Conservation (phyloP, 35 echinoderm and acorn worm genomes). For the Strongylocentrotus purpuratus region DNA sequence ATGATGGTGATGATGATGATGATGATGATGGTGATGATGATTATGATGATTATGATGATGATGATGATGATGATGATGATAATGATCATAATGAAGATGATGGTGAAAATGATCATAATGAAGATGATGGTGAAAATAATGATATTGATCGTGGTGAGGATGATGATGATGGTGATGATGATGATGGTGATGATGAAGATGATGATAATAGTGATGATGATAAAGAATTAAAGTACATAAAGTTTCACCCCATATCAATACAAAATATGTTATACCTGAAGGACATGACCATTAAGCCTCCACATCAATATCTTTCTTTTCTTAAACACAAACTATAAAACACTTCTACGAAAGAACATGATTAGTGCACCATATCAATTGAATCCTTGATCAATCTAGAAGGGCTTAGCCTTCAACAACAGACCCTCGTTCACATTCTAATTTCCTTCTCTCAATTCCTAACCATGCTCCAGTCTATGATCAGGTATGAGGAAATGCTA, state of each 20-base stretch:
- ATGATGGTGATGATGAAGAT: not conserved
- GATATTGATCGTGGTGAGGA: not conserved
- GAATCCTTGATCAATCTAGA: not conserved
- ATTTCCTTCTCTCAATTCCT: not conserved
- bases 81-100: not conserved
- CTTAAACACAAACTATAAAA: not conserved
- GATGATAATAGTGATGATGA: not conserved
- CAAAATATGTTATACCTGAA: too few relatives aligned
- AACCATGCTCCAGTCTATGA: not conserved
- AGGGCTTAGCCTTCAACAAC: slow-evolving; percentile 1
- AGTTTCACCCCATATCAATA: too few relatives aligned
- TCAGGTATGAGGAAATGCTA: not conserved
- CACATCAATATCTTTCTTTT: too few relatives aligned
- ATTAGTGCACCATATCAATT: not conserved
- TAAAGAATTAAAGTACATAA: not conserved
- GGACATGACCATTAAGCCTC: too few relatives aligned
- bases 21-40: too few relatives aligned
- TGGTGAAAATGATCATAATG: not conserved
- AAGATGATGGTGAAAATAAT: not conserved
- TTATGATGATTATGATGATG: too few relatives aligned
- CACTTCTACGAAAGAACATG: not conserved
- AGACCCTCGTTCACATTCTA: not conserved
- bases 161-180: not conserved
- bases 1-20: too few relatives aligned
- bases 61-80: too few relatives aligned